phyloP scores from a whole-genome alignment of 2,113 vertebrate species.

The Athene noctua region DNA sequence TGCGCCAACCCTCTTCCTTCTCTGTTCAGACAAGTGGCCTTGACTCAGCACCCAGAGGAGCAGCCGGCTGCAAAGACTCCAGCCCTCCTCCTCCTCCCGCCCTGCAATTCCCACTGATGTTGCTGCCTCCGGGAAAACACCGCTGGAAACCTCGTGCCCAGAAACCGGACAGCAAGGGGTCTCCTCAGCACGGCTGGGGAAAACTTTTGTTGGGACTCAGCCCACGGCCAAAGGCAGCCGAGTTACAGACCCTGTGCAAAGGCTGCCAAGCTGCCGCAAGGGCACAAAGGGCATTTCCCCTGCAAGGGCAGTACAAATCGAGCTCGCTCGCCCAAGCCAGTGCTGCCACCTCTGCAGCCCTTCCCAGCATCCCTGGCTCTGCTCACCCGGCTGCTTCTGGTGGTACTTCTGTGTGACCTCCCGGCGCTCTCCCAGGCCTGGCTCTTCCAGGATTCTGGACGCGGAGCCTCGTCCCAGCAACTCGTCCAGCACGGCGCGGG shows the following conservation, averaged over 20 bases:
- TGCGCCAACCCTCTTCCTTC: constrained; percentile 48
- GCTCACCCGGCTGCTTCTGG: constrained; percentile 62
- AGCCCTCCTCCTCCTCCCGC: no score
- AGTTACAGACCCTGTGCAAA: background rate
- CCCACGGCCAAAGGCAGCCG: fast-evolving
- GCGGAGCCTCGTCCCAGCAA: constrained; percentile 78
- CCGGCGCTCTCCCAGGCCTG: constrained; percentile 64
- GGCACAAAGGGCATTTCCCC: background rate
- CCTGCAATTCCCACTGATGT: background rate
- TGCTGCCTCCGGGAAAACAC: background rate
- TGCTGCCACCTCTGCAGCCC: background rate
- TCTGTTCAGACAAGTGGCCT: constrained; percentile 44
- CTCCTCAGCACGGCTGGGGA: background rate
- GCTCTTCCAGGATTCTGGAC: constrained; percentile 70
- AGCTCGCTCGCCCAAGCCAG: fast-evolving
- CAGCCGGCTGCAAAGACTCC: background rate
- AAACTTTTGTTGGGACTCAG: background rate
- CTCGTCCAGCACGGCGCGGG: constrained; percentile 82
- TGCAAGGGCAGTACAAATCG: background rate
- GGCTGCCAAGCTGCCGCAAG: background rate
- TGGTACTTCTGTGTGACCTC: constrained; percentile 61
- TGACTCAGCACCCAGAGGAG: background rate
- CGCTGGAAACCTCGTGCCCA: background rate
- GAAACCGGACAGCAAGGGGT: background rate
- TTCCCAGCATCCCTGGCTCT: background rate